Conservation (phyloP, 2,113 vertebrate genomes). For the Buteo buteo region DNA sequence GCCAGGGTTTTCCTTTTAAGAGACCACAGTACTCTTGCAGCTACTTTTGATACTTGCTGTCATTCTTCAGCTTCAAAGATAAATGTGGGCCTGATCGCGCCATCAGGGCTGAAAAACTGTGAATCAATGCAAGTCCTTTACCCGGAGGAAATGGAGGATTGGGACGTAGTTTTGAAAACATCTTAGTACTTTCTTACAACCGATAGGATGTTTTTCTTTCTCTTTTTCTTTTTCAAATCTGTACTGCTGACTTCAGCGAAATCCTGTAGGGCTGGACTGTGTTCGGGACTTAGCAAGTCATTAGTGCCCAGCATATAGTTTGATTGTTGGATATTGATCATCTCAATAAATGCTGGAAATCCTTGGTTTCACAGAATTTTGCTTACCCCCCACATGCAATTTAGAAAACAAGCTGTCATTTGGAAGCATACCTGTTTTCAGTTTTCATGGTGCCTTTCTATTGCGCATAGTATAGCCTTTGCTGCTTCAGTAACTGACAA, state of each 20-base stretch:
- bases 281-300: neutral
- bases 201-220: neutral
- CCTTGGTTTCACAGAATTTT: neutral
- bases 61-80: neutral
- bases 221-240: neutral
- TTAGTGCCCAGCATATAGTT: neutral
- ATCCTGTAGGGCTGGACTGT: neutral
- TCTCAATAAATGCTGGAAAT: neutral
- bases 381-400: neutral
- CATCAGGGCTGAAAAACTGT: neutral
- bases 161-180: neutral
- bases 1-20: neutral
- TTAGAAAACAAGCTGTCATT: neutral
- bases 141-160: neutral
- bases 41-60: neutral
- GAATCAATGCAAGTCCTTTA: neutral
- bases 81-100: neutral
- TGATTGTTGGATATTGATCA: neutral
- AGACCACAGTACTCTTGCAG: neutral
- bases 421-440: neutral
- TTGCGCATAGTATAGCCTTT: neutral
- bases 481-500: neutral
- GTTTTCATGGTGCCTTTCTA: neutral
- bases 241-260: neutral
- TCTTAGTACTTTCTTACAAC: neutral